phyloP scores from a whole-genome alignment of 2,888 invertebrate species.

The Phoenoteleia sp. region DNA sequence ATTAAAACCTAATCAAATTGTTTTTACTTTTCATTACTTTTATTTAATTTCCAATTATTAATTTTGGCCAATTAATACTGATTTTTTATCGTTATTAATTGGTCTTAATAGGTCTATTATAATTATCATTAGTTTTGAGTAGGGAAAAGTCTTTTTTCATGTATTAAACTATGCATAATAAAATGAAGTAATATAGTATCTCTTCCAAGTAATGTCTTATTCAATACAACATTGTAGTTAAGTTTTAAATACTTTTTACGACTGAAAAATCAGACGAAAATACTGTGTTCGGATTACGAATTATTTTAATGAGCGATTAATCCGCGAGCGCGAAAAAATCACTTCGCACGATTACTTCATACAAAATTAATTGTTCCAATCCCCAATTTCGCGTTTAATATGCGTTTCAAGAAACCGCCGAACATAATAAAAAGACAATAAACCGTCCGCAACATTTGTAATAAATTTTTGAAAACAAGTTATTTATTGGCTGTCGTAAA shows the following conservation, averaged over 20 bases:
- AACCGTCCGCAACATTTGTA: neutral
- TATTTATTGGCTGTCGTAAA: neutral
- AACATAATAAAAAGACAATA: neutral
- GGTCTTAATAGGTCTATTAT: too few relatives aligned
- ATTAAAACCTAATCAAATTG: too few relatives aligned
- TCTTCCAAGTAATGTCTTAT: constrained; percentile 42
- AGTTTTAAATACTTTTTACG: neutral
- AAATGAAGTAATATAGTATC: too few relatives aligned
- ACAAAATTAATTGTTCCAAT: neutral
- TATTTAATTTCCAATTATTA: too few relatives aligned
- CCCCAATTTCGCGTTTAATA: neutral
- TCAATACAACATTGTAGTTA: neutral
- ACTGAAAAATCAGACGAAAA: neutral
- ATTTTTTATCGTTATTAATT: too few relatives aligned
- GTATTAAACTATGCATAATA: too few relatives aligned
- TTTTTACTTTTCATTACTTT: too few relatives aligned
- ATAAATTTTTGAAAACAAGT: neutral
- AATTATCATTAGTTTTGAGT: too few relatives aligned
- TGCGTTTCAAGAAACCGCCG: neutral
- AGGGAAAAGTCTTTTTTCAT: too few relatives aligned
- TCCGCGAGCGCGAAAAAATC: neutral
- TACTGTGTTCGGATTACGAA: neutral
- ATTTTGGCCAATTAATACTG: too few relatives aligned
- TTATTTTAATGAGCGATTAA: constrained; percentile 17
- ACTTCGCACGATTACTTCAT: neutral